A percentile compares a stretch with the other conserved stretches of the same genome.
These are phyloP conservation scores for Bufo gargarizans DNA, from an alignment of 2,113 vertebrate genomes.

Conservation along the genomic window DNA sequence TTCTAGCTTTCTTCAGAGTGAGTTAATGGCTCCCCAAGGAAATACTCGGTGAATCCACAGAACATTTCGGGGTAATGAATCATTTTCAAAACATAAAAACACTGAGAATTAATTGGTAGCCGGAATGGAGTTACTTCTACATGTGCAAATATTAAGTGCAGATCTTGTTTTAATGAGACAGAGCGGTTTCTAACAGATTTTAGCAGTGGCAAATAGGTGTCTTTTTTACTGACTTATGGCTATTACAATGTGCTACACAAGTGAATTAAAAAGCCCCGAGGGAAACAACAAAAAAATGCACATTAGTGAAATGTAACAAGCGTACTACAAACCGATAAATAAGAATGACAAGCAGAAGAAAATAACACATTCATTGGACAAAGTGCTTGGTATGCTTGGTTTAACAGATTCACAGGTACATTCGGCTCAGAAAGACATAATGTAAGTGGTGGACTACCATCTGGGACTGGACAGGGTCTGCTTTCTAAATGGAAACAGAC, in stretches of 20 bases:
- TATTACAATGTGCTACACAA: conserved; percentile 40
- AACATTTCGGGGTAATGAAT: conserved; percentile 96
- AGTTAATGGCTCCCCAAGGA: conserved; percentile 92
- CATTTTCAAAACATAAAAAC: conserved; percentile 97
- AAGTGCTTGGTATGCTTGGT: conserved; percentile 46
- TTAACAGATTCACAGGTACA: conserved; percentile 40
- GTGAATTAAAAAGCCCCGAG: conserved; percentile 52
- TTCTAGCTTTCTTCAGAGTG: conserved; percentile 81
- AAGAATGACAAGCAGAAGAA: conserved; percentile 38
- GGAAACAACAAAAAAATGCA: conserved; percentile 32
- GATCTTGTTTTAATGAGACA: conserved; percentile 78
- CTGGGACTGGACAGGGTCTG: neutral
- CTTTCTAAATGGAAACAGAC: neutral
- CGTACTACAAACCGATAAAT: conserved; percentile 30
- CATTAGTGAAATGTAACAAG: conserved; percentile 43
- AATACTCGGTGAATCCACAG: conserved; percentile 77
- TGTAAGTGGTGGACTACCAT: neutral
- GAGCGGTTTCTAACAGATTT: conserved; percentile 68
- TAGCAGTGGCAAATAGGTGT: conserved; percentile 43
- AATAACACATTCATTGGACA: conserved; percentile 22
- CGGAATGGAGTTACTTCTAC: conserved; percentile 90
- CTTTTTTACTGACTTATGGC: conserved; percentile 47
- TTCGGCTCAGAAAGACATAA: neutral
- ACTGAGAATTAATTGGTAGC: conserved; percentile 98
- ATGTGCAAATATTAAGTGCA: conserved; percentile 91